Evolutionary conservation across 2,888 invertebrate species (phyloP).

Genomic region (Notodonta ziczac): DNA sequence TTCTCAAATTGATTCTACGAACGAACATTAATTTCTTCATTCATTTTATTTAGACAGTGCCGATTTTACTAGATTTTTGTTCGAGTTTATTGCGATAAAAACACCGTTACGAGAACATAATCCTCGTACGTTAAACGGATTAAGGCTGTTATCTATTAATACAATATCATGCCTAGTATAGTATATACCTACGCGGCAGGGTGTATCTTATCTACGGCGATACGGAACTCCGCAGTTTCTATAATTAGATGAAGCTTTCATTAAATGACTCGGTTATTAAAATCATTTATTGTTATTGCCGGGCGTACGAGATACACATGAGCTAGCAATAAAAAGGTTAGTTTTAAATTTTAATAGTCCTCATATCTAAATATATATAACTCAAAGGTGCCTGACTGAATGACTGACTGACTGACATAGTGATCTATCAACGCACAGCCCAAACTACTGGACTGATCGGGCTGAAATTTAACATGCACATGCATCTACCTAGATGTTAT

Average conservation of each 20-base stretch:
- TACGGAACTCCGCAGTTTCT: slow-evolving; percentile 22
- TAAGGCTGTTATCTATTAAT: slow-evolving; percentile 29
- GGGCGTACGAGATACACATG: neutral
- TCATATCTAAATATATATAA: too few relatives aligned
- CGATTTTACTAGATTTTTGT: neutral
- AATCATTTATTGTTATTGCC: neutral
- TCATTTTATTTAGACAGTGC: too few relatives aligned
- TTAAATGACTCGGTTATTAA: slow-evolving; percentile 4
- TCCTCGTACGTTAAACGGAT: slow-evolving; percentile 35
- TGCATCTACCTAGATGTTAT: too few relatives aligned
- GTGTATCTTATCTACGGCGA: slow-evolving; percentile 35
- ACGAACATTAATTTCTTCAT: neutral
- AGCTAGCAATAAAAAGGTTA: too few relatives aligned
- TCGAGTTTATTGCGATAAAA: slow-evolving; percentile 5
- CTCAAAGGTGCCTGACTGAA: too few relatives aligned
- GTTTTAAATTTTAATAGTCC: too few relatives aligned
- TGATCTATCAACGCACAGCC: too few relatives aligned
- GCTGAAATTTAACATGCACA: too few relatives aligned
- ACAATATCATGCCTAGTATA: slow-evolving; percentile 20
- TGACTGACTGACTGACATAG: too few relatives aligned
- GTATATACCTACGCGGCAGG: slow-evolving; percentile 25
- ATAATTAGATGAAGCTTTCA: slow-evolving; percentile 22
- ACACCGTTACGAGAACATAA: slow-evolving; percentile 34
- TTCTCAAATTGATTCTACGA: neutral
- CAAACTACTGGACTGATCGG: too few relatives aligned